Evolutionary conservation across 2,888 invertebrate genomes (phyloP).

Genomic region (Caenorhabditis sulstoni): DNA sequence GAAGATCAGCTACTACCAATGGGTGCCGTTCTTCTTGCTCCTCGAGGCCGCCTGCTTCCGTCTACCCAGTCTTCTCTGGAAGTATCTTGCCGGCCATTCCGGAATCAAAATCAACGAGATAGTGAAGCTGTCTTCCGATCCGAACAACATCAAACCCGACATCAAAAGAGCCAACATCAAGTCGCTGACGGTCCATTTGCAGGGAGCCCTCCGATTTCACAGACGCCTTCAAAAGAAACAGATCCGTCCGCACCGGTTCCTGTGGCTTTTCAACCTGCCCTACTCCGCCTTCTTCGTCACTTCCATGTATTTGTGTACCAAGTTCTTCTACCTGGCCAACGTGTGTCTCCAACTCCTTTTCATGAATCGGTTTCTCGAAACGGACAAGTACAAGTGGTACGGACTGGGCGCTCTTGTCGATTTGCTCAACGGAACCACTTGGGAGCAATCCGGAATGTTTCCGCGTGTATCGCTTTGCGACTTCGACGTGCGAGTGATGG

Average conservation of each 20-base stretch:
- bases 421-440: slow-evolving; percentile 77
- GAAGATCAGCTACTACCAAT: slow-evolving; percentile 77
- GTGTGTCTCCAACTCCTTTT: slow-evolving; percentile 77
- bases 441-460: slow-evolving; percentile 79
- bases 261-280: slow-evolving; percentile 79
- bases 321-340: slow-evolving; percentile 79
- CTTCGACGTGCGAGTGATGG: slow-evolving; percentile 80
- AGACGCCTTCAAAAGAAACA: slow-evolving; percentile 78
- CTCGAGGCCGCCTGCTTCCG: slow-evolving; percentile 79
- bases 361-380: slow-evolving; percentile 79
- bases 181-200: slow-evolving; percentile 77
- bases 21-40: slow-evolving; percentile 80
- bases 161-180: slow-evolving; percentile 78
- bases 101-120: slow-evolving; percentile 79
- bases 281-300: slow-evolving; percentile 80
- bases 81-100: slow-evolving; percentile 79
- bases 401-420: slow-evolving; percentile 79
- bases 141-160: slow-evolving; percentile 80
- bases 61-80: slow-evolving; percentile 79
- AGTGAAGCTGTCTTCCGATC: slow-evolving; percentile 78
- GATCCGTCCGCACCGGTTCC: slow-evolving; percentile 76
- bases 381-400: slow-evolving; percentile 76
- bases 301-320: slow-evolving; percentile 78
- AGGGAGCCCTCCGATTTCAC: slow-evolving; percentile 80
- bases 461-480: slow-evolving; percentile 79